Evolutionary conservation across 2,888 invertebrate species (phyloP), one percentile per base, ranked within the genome.

Genomic region (Rugalucina vietnamica): DNA sequence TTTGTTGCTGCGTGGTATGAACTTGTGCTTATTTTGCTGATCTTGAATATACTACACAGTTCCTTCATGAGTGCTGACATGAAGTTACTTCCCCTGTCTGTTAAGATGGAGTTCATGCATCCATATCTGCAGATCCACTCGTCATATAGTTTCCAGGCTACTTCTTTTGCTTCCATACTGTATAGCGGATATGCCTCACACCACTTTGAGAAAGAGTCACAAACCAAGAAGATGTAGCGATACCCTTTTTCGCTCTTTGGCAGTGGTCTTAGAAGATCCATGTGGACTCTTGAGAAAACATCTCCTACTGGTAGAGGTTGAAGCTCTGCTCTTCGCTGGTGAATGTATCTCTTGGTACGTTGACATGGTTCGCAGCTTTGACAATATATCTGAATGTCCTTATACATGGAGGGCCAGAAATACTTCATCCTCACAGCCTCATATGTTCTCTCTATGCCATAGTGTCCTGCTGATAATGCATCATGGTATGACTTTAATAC

Each of bases 181-280:
- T 75, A 60, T 21, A 88, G 24, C 24, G 88, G 86, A 27, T 88
- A 81, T 34, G 85, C 88, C 70, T 90, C 88, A 74, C 73, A 50
- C 82, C 82, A 88, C 50, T 79, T 82, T 5, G 85, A 80, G 34
- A 82, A 79, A 0, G 80, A 57, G 71, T 87, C 87, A 34, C 86
- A 81, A 18, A 88, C 27, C 1, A 90, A 75, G 3, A 89, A 79
- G 4, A 89, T 70, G 32, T 87, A 86, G 49, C 79, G 83, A 34
- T 81, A 83, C 3, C 75, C 79, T 34, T 75, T 60, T 8, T 43
- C 76, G 34, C 73, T 81, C n/a, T 76, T 72, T 24, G 76, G 82
- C 4, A 82, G 29, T 5, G 85, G 85, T 14, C 85, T 83, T 18
- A 87, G 34, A 27, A 85, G 76, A 49, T 86, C 85, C 39, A 85